A percentile compares a stretch with the other conserved stretches of the same genome.
These are phyloP conservation scores for Anarrhichthys ocellatus DNA, from an alignment of 2,113 vertebrate genomes.

Conservation along the genomic window DNA sequence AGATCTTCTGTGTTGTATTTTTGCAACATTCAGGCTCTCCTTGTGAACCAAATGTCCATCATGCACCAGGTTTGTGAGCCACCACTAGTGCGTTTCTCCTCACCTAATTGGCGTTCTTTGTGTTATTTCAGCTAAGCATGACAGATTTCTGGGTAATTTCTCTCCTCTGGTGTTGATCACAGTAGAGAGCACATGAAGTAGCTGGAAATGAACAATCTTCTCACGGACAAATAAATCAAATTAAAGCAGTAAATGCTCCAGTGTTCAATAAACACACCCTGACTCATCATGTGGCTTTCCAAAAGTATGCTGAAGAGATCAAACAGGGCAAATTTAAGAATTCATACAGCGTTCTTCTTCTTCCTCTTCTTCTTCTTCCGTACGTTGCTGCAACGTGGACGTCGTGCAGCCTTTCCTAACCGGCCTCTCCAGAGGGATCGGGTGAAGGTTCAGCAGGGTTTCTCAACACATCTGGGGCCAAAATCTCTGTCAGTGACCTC, in stretches of 20 bases:
- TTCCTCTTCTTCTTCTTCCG: neutral
- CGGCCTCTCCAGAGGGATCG: constrained; percentile 7
- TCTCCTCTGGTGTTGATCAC: neutral
- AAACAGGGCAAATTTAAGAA: neutral
- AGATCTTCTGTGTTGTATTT: neutral
- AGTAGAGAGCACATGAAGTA: neutral
- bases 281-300: neutral
- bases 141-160: neutral
- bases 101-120: neutral
- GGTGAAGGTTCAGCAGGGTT: constrained; percentile 56
- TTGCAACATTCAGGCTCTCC: neutral
- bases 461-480: constrained; percentile 45
- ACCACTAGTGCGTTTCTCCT: neutral
- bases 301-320: constrained; percentile 7
- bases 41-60: neutral
- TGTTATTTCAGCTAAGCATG: neutral
- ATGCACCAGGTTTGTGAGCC: neutral
- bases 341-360: neutral
- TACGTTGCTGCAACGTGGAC: neutral
- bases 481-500: constrained; percentile 9
- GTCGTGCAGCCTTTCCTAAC: constrained; percentile 16
- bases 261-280: neutral
- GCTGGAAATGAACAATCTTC: neutral
- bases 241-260: neutral
- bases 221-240: neutral